Conservation (phyloP, 2,113 vertebrate species). For the Hemicordylus capensis region DNA sequence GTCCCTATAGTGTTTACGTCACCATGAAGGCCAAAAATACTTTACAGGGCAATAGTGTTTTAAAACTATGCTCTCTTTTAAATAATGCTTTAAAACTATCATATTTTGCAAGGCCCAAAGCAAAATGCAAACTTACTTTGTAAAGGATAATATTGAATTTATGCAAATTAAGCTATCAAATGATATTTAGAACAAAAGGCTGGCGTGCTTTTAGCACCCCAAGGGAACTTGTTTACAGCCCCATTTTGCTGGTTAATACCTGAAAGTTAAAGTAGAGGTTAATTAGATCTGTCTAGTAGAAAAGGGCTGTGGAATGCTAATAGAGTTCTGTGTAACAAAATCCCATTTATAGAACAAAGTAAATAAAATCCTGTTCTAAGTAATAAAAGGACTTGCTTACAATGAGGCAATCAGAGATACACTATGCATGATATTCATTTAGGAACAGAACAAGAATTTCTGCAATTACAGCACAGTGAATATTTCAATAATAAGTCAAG, state of each 20-base stretch:
- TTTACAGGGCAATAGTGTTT: neutral
- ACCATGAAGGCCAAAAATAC: neutral
- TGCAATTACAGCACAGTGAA: neutral
- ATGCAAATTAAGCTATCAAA: neutral
- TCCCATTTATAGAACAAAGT: neutral
- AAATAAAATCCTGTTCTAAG: neutral
- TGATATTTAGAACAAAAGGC: neutral
- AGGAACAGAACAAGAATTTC: neutral
- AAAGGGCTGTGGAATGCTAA: neutral
- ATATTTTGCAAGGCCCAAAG: neutral
- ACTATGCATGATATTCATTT: neutral
- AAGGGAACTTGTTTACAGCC: constrained; percentile 3
- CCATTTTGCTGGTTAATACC: neutral
- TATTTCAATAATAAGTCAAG: neutral
- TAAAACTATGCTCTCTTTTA: neutral
- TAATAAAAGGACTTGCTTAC: neutral
- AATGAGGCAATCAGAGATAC: neutral
- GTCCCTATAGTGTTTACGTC: neutral
- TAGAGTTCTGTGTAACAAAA: neutral
- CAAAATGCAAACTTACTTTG: neutral
- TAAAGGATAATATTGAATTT: neutral
- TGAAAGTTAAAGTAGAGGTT: constrained; percentile 5
- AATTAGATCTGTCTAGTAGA: neutral
- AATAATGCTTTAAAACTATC: neutral
- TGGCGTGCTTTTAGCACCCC: neutral